Evolutionary conservation across 2,888 invertebrate species (phyloP).

Genomic region (Heliconius ethilla): DNA sequence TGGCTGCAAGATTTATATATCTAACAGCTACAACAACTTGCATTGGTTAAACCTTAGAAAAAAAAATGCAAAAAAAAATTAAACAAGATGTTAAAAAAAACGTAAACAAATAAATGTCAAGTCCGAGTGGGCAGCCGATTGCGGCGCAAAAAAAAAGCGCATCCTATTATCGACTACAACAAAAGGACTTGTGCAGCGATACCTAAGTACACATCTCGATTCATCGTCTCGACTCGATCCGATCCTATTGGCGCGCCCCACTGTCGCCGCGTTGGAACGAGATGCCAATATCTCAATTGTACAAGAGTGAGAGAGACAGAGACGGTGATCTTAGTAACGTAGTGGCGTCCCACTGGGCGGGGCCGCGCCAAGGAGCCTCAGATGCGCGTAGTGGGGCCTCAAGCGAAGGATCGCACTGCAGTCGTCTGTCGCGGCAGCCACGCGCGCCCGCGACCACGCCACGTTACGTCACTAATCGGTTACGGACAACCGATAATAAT

Average conservation of each 20-base stretch:
- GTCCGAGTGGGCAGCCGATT: slow-evolving; percentile 63
- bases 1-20: neutral
- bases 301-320: slow-evolving; percentile 72
- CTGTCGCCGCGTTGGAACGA: slow-evolving; percentile 75
- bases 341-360: slow-evolving; percentile 84
- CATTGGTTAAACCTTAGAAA: neutral
- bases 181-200: slow-evolving; percentile 81
- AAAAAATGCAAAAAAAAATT: slow-evolving; percentile 18
- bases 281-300: slow-evolving; percentile 57
- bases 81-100: slow-evolving; percentile 45
- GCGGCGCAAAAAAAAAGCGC: slow-evolving; percentile 78
- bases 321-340: slow-evolving; percentile 80
- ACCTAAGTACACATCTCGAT: slow-evolving; percentile 83
- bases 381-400: slow-evolving; percentile 84
- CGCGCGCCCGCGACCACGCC: slow-evolving; percentile 73
- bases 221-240: slow-evolving; percentile 81
- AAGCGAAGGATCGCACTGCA: slow-evolving; percentile 82
- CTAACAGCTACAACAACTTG: neutral
- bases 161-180: slow-evolving; percentile 82
- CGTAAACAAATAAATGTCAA: slow-evolving; percentile 64
- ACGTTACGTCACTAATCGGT: slow-evolving; percentile 77
- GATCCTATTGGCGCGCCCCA: slow-evolving; percentile 82
- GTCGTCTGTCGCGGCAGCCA: slow-evolving; percentile 77
- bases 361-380: slow-evolving; percentile 82
- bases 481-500: slow-evolving; percentile 60